A percentile compares a stretch with the other conserved stretches of the same genome.
Conservation (phyloP, 2,113 vertebrate species). For the Nannospalax galili region DNA sequence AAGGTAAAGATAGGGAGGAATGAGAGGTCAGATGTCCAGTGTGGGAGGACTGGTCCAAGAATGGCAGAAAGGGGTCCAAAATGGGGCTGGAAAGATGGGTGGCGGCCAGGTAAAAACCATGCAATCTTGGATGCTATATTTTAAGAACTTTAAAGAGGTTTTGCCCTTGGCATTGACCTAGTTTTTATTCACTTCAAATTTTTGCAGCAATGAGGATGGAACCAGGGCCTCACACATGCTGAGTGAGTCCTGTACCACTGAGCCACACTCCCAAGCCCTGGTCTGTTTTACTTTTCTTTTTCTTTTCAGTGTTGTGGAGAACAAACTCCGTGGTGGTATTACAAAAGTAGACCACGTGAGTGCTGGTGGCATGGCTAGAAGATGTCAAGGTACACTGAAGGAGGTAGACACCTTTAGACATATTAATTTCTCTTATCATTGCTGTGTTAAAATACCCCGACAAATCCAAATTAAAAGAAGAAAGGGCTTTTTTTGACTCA, state of each 20-base stretch:
- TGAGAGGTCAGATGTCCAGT: too few relatives aligned
- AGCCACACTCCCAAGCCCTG: too few relatives aligned
- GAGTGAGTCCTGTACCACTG: neutral
- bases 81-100: neutral
- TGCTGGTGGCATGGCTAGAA: neutral
- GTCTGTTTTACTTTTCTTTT: neutral
- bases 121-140: neutral
- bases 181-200: neutral
- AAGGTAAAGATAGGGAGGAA: neutral
- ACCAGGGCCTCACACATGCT: neutral
- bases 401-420: neutral
- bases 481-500: neutral
- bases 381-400: neutral
- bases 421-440: neutral
- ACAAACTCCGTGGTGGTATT: neutral
- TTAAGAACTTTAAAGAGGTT: neutral
- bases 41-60: neutral
- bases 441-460: neutral
- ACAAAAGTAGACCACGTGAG: neutral
- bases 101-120: neutral
- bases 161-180: neutral
- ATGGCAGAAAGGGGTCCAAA: neutral
- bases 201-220: neutral
- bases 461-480: neutral
- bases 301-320: neutral